phyloP scores from a whole-genome alignment of 2,113 vertebrate genomes.

The Falcunculus frontatus region DNA sequence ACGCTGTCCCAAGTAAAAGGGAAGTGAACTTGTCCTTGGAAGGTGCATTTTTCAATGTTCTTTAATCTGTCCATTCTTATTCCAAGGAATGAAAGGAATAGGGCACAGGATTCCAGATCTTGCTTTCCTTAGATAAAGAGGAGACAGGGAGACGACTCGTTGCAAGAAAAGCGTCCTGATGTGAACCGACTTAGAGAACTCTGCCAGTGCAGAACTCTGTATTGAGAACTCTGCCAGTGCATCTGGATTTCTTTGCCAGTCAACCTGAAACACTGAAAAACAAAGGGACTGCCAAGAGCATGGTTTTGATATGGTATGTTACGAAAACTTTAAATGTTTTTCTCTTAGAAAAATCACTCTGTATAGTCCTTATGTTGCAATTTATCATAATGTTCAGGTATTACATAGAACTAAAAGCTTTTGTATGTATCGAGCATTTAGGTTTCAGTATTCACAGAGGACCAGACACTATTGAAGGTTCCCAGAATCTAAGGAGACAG shows the following conservation, averaged over 20 bases:
- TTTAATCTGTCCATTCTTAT: background rate
- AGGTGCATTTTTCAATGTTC: background rate
- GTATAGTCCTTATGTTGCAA: background rate
- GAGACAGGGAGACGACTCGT: background rate
- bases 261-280: background rate
- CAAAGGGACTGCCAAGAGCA: background rate
- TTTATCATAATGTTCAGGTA: background rate
- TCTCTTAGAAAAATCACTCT: background rate
- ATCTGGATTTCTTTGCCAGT: background rate
- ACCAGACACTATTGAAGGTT: rapidly evolving
- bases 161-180: background rate
- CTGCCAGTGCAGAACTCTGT: too few relatives aligned
- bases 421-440: background rate
- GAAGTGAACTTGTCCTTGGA: background rate
- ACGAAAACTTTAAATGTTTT: background rate
- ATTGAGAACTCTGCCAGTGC: too few relatives aligned
- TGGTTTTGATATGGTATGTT: background rate
- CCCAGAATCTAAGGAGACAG: background rate
- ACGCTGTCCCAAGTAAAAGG: background rate
- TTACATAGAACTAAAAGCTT: background rate
- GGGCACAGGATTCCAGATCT: background rate
- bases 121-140: background rate
- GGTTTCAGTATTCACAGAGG: background rate
- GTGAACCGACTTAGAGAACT: background rate
- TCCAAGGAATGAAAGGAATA: background rate